phyloP scores from a whole-genome alignment of 2,888 invertebrate genomes.

The Reticulitermes lucifugus region DNA sequence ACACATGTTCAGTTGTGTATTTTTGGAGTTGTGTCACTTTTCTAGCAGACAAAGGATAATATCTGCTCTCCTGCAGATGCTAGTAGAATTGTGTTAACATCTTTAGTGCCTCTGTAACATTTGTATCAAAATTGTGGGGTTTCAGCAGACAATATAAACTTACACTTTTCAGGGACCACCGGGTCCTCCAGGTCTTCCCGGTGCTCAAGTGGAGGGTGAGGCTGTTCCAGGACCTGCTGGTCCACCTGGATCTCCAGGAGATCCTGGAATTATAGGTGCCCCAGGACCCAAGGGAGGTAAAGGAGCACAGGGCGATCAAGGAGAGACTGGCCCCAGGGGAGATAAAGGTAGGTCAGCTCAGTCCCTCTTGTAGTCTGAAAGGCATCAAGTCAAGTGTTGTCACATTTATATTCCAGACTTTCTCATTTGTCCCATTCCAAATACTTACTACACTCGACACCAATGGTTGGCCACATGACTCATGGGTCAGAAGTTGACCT shows the following conservation, averaged over 20 bases:
- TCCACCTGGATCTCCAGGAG: slow-evolving; percentile 62
- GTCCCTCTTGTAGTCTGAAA: no score
- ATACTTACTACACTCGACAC: not conserved
- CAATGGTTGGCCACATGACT: no score
- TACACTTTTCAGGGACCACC: slow-evolving; percentile 49
- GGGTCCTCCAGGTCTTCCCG: slow-evolving; percentile 54
- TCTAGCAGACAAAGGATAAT: no score
- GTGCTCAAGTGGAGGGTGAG: slow-evolving; percentile 54
- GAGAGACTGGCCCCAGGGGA: slow-evolving; percentile 60
- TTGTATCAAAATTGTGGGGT: no score
- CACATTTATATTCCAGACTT: not conserved
- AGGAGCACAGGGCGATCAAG: slow-evolving; percentile 57
- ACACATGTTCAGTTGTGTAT: no score
- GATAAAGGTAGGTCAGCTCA: slow-evolving; percentile 56
- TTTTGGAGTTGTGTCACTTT: no score
- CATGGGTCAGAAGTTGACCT: no score
- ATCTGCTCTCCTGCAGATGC: no score
- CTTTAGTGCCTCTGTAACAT: no score
- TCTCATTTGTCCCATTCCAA: not conserved
- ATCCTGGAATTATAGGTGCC: slow-evolving; percentile 61
- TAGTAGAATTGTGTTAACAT: no score
- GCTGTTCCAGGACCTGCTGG: slow-evolving; percentile 58
- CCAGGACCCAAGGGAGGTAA: slow-evolving; percentile 57
- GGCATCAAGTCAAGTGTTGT: no score
- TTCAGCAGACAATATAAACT: no score